Conservation (phyloP, 2,888 invertebrate genomes). For the Endotricha flammealis region DNA sequence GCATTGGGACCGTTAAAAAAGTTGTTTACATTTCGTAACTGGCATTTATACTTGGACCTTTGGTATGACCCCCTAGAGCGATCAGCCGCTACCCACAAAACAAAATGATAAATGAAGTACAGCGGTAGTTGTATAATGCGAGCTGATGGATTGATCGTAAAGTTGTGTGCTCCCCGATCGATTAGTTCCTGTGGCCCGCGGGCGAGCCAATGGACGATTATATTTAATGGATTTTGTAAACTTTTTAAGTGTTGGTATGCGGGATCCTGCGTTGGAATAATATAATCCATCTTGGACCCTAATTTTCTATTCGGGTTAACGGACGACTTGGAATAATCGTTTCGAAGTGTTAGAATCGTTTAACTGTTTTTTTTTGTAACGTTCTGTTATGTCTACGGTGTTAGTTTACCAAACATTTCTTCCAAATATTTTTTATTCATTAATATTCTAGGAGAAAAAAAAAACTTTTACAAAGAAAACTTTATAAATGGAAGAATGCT, state of each 20-base stretch:
- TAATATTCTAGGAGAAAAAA: too few relatives aligned
- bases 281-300: slow-evolving; percentile 46
- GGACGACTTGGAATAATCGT: slow-evolving; percentile 39
- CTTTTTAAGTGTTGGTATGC: slow-evolving; percentile 57
- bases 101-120: slow-evolving; percentile 75
- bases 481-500: too few relatives aligned
- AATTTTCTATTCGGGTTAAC: slow-evolving; percentile 53
- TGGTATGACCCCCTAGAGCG: slow-evolving; percentile 64
- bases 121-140: slow-evolving; percentile 73
- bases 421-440: too few relatives aligned
- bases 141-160: slow-evolving; percentile 77
- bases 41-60: slow-evolving; percentile 49
- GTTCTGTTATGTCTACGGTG: slow-evolving; percentile 1
- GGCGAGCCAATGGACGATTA: slow-evolving; percentile 63
- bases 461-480: too few relatives aligned
- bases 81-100: slow-evolving; percentile 64
- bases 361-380: slow-evolving; percentile 19
- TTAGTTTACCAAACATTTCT: too few relatives aligned
- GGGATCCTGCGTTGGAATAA: slow-evolving; percentile 49
- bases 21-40: slow-evolving; percentile 56
- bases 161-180: slow-evolving; percentile 68
- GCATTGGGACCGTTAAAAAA: slow-evolving; percentile 29
- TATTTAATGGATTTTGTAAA: slow-evolving; percentile 70
- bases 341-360: slow-evolving; percentile 35
- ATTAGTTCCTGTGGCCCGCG: slow-evolving; percentile 66